A percentile compares a stretch with the other conserved stretches of the same genome.
phyloP scores from a whole-genome alignment of 2,888 invertebrate genomes.

The Heliothis peltigera region DNA sequence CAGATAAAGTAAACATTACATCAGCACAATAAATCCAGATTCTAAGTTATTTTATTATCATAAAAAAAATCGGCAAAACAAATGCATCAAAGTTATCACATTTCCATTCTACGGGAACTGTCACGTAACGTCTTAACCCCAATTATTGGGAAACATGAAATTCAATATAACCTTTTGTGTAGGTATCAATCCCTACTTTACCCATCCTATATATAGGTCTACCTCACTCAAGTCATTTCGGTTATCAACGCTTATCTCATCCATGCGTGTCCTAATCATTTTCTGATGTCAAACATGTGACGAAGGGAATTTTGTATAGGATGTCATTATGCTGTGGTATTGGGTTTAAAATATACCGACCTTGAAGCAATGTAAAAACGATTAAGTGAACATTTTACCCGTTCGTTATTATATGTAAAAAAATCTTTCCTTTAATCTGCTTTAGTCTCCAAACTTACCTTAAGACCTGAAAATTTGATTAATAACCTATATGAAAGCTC shows the following conservation, averaged over 20 bases:
- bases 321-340: background rate
- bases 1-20: too few relatives aligned
- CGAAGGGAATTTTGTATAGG: background rate
- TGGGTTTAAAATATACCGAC: background rate
- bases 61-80: too few relatives aligned
- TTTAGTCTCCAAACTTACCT: too few relatives aligned
- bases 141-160: slow-evolving; percentile 13
- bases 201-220: background rate
- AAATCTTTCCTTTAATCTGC: too few relatives aligned
- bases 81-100: background rate
- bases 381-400: too few relatives aligned
- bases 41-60: too few relatives aligned
- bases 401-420: too few relatives aligned
- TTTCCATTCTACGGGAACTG: slow-evolving; percentile 2
- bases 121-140: slow-evolving; percentile 11
- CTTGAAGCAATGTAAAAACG: background rate
- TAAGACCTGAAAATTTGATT: too few relatives aligned
- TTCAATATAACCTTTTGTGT: background rate
- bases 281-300: slow-evolving; percentile 16
- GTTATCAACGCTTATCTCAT: slow-evolving; percentile 24
- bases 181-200: background rate
- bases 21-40: too few relatives aligned
- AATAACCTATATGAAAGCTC: slow-evolving; percentile 4
- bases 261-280: slow-evolving; percentile 19
- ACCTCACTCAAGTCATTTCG: slow-evolving; percentile 9